These are phyloP conservation scores for Protobothrops mucrosquamatus DNA, from an alignment of 2,113 vertebrate species.

Conservation along the genomic window DNA sequence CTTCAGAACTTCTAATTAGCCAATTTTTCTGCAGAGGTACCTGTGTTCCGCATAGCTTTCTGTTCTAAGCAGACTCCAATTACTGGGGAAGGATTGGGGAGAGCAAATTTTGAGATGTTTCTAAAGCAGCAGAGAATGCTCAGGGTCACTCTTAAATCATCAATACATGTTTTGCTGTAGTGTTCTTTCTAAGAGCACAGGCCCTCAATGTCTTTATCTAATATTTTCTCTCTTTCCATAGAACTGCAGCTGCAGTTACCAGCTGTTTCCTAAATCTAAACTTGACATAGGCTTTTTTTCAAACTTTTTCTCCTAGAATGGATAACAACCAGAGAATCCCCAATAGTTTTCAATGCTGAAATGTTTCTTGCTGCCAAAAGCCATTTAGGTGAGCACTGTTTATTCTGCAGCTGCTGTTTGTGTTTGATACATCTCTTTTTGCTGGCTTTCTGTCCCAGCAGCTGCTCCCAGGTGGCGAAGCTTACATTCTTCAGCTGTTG, in stretches of 20 bases:
- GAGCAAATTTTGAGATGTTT: background rate
- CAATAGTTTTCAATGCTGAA: fast-evolving
- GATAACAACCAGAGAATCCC: background rate
- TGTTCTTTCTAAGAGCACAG: background rate
- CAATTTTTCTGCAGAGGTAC: background rate
- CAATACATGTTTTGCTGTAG: fast-evolving
- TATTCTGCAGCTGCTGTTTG: background rate
- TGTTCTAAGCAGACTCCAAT: background rate
- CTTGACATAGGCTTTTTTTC: background rate
- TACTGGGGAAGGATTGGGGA: background rate
- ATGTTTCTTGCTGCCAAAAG: background rate
- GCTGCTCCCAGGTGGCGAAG: background rate
- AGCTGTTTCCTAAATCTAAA: slow-evolving; percentile 9
- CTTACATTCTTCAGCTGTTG: background rate
- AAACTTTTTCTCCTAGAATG: background rate
- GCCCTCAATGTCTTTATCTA: background rate
- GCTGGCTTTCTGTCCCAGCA: background rate
- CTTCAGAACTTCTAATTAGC: background rate
- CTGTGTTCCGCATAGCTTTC: background rate
- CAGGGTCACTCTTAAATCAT: background rate
- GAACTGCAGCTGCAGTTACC: background rate
- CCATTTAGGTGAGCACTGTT: background rate
- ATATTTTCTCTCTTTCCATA: background rate
- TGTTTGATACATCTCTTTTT: background rate
- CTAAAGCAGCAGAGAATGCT: background rate